Evolutionary conservation across 2,888 invertebrate genomes (phyloP), one percentile per base, ranked within the genome.

Genomic region (Platerodrilus igneus): DNA sequence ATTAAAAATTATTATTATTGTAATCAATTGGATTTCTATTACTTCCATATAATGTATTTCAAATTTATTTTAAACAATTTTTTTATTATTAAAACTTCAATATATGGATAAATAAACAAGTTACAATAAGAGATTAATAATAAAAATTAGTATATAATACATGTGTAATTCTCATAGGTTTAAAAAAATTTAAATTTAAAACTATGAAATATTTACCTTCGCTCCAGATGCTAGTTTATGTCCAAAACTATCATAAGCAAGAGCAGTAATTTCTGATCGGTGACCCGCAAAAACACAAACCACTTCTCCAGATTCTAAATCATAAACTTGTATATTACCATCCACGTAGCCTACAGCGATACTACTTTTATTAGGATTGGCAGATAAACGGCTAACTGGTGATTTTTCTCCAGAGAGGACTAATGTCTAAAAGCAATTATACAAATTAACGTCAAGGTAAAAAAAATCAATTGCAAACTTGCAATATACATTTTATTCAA

Each of bases 281-380:
- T 99, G 99, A 1, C 96, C 89, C 41, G 84, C 78, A 59, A 86
- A 86, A 19, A 78, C 76, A 51, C 85, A 84, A 3, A 79, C 71
- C 39, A 81, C 71, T 51, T 88, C 86, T 40, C 79, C 79, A 32
- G 81, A 78, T 28, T 75, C 75, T 15, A 95, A 66, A 64, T 91
- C 84, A 67, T 83, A 95, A 5, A 91, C 76, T 65, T 85, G 83
- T 0, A 96, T 77, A 23, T 80, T 79, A 2, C 96, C 99, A 72
- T 96, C 91, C 0, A 79, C 75, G 68, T 94, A 96, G 1, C 97
- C 97, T 11, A 88, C 89, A 8, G 96, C 94, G 53, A 97, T 70
- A 50, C 85, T 81, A 31, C 81, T 71, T 37, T 82, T 82, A 61
- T 83, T 82, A 0, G 88, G 85, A 49, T 85, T 86, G 1, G 82